Evolutionary conservation across 2,113 vertebrate species (phyloP).

Genomic region (Lepisosteus oculatus): DNA sequence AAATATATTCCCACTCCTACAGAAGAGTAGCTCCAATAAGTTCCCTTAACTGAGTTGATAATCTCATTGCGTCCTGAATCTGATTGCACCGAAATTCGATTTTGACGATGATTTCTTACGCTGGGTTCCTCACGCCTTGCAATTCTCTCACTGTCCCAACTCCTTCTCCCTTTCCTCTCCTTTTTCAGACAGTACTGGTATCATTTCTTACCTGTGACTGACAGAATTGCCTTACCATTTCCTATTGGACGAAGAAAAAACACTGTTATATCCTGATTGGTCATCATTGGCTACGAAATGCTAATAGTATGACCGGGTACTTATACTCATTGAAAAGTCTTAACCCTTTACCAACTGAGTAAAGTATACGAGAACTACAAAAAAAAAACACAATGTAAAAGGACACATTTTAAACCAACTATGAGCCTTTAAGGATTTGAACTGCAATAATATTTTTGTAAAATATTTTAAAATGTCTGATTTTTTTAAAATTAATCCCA

Average conservation of each 20-base stretch:
- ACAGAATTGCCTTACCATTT: conserved; percentile 53
- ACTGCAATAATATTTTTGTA: too few relatives aligned
- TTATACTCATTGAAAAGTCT: conserved; percentile 35
- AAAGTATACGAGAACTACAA: neutral
- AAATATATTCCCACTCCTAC: conserved; percentile 44
- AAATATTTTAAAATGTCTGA: too few relatives aligned
- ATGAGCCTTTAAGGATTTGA: too few relatives aligned
- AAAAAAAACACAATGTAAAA: conserved; percentile 11
- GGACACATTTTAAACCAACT: too few relatives aligned
- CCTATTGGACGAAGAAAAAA: conserved; percentile 49
- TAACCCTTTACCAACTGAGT: conserved; percentile 56
- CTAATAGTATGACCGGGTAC: conserved; percentile 30
- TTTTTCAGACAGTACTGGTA: conserved; percentile 60
- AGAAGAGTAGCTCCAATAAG: conserved; percentile 23
- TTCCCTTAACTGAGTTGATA: conserved; percentile 23
- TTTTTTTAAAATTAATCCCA: too few relatives aligned
- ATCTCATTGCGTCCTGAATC: conserved; percentile 44
- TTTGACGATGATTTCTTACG: conserved; percentile 38
- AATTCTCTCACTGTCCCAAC: conserved; percentile 51
- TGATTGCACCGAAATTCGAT: conserved; percentile 33
- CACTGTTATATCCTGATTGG: conserved; percentile 60
- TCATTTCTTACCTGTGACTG: conserved; percentile 75
- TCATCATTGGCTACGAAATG: conserved; percentile 46
- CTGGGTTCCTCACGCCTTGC: conserved; percentile 35
- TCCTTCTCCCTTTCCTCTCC: conserved; percentile 48